Evolutionary conservation across 2,888 invertebrate genomes (phyloP).

Genomic region (Sarcophaga subvicina): DNA sequence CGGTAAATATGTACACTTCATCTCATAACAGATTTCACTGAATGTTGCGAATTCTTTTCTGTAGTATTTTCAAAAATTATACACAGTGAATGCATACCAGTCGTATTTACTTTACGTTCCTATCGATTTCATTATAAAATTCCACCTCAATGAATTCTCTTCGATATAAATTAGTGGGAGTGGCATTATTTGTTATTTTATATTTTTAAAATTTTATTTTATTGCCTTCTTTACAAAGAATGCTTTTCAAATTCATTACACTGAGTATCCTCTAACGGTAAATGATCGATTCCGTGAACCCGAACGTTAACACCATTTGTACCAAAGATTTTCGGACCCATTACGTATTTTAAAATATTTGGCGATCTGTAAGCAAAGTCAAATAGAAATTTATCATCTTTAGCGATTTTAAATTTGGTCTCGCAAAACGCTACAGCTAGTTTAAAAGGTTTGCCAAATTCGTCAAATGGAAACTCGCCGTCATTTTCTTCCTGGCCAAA

Average conservation of each 20-base stretch:
- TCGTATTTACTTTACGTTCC: too few species aligned
- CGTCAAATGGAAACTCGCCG: slow-evolving; percentile 41
- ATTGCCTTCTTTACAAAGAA: neutral
- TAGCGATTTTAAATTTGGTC: slow-evolving; percentile 50
- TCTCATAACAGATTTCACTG: too few species aligned
- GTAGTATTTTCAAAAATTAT: too few species aligned
- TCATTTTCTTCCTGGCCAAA: slow-evolving; percentile 46
- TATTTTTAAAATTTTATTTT: too few species aligned
- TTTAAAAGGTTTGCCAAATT: slow-evolving; percentile 55
- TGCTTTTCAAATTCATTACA: slow-evolving; percentile 48
- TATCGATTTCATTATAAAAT: too few species aligned
- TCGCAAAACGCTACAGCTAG: slow-evolving; percentile 46
- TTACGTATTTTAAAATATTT: slow-evolving; percentile 30
- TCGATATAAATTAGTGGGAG: too few species aligned
- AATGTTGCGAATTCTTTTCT: too few species aligned
- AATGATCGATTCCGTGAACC: slow-evolving; percentile 45
- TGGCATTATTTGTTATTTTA: too few species aligned
- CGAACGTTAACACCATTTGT: slow-evolving; percentile 49
- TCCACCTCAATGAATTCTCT: too few species aligned
- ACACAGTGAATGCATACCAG: too few species aligned
- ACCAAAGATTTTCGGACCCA: slow-evolving; percentile 61
- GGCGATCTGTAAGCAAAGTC: slow-evolving; percentile 45
- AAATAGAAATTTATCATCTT: slow-evolving; percentile 54
- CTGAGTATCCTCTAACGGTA: slow-evolving; percentile 5
- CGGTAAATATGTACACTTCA: too few species aligned